These are phyloP conservation scores for Tupiocoris notatus DNA, from an alignment of 2,888 invertebrate genomes.

Conservation along the genomic window DNA sequence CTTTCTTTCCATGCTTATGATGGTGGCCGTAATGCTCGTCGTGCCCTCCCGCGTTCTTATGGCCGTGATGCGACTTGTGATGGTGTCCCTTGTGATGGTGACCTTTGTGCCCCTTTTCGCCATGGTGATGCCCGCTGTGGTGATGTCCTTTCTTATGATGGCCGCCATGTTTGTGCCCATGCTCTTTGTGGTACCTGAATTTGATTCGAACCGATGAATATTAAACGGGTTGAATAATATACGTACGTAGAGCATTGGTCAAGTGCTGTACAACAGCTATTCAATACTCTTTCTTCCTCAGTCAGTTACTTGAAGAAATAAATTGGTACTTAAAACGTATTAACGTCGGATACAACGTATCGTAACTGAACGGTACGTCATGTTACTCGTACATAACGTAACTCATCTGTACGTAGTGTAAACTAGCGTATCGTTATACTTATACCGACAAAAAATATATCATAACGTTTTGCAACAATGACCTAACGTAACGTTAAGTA, in stretches of 20 bases:
- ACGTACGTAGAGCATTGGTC: not conserved
- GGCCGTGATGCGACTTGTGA: slow-evolving; percentile 75
- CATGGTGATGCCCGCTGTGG: slow-evolving; percentile 71
- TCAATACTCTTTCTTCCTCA: no score
- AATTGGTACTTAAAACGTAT: no score
- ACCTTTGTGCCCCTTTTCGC: slow-evolving; percentile 77
- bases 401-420: no score
- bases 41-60: slow-evolving; percentile 74
- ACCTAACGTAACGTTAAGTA: no score
- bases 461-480: no score
- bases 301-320: no score
- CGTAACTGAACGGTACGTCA: no score
- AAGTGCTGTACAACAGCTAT: not conserved
- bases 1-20: slow-evolving; percentile 74
- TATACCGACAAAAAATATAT: no score
- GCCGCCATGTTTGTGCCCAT: slow-evolving; percentile 78
- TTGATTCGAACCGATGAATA: not conserved
- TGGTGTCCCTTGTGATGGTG: slow-evolving; percentile 77
- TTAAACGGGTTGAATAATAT: not conserved
- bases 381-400: no score
- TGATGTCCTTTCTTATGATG: slow-evolving; percentile 79
- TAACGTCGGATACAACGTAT: no score
- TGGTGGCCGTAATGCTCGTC: slow-evolving; percentile 74
- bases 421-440: no score
- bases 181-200: slow-evolving; percentile 66